Evolutionary conservation across 2,888 invertebrate species (phyloP), one percentile per base, ranked within the genome.

Genomic region (Netelia fuscicornis): DNA sequence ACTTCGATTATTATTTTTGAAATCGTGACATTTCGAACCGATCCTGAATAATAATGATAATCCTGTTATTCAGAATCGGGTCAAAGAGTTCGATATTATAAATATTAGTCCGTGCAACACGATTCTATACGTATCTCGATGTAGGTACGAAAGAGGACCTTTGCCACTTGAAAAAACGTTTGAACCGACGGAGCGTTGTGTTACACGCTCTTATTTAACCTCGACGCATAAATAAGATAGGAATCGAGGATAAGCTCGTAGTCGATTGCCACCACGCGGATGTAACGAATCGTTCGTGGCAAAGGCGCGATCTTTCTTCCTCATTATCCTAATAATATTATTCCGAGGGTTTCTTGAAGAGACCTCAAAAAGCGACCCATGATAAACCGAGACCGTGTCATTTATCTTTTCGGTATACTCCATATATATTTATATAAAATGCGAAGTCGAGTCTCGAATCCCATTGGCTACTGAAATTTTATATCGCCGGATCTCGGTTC

Each of bases 281-380:
- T 56, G 74, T 70, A 58, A 75, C 65, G 75, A 62, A 81, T 37
- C 56, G 67, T 13, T 23, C 13, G 25, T 62, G 67, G 71, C 23
- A 10, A 60, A 60, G 11, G 56, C 30, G 44, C 68, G 54, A 44
- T 76, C 64, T 56, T 62, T 56, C 52, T 60, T 74, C 62, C 58
- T 76, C 44, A 9, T 54, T 75, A 76, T 72, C 68, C 62, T 71
- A 70, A 77, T 70, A 60, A 82, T 81, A 85, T 72, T 84, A 77
- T 78, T 84, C 84, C 48, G 60, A 64, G 77, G 81, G 83, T 77
- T 76, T 48, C 70, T 56, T 58, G 20, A 64, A 44, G 48, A 76
- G 84, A 83, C 81, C 81, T 65, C 75, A 58, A 84, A 62, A 65
- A 80, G 44, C 84, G 86, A 86, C 84, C 86, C 64, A 60, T 60